Evolutionary conservation across 2,888 invertebrate species (phyloP), one percentile per base, ranked within the genome.

Genomic region (Cephus sareptanus): DNA sequence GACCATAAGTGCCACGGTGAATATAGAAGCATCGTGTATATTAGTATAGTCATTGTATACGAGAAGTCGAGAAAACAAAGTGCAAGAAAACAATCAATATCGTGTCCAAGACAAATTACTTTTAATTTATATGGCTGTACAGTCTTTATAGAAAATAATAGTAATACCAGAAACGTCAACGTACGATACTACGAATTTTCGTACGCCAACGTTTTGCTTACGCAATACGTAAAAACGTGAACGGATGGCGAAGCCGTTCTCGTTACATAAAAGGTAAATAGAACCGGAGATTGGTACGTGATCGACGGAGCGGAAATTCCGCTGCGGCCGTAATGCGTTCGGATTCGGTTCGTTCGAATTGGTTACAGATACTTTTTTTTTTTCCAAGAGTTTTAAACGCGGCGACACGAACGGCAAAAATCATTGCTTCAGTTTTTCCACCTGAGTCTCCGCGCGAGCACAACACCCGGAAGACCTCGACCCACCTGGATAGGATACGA

Each of bases 291-390:
- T 79, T 75, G 76, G 74, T 74, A 23, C 73, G 74, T 75, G 74
- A 77, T 75, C 80, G 82, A 80, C 81, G 77, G 76, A 81, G 79
- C 78, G 37, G 73, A 75, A 79, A 71, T 74, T 69, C 69, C 56
- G 78, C 73, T 34, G 33, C 31, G 30, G 69, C 74, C 80, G 81
- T 82, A 82, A 82, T 76, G 40, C 31, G 37, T 30, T 34, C 35
- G 35, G 35, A 35, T 70, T 13, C 34, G 74, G 35, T 77, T 73
- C 56, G 23, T 56, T 23, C 23, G 23, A 56, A 56, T 56, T 56
- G 6, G 56, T 6, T 6, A 56, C 56, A 15, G 9, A 56, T 9
- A 15, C 6, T 56, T 56, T 40, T 35, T 9, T 34, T 35, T 35
- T 56, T 40, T 23, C 0, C 56, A 56, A 23, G 23, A 23, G 23